Conservation (phyloP, 2,113 vertebrate species). For the Cricetomys ansorgei region DNA sequence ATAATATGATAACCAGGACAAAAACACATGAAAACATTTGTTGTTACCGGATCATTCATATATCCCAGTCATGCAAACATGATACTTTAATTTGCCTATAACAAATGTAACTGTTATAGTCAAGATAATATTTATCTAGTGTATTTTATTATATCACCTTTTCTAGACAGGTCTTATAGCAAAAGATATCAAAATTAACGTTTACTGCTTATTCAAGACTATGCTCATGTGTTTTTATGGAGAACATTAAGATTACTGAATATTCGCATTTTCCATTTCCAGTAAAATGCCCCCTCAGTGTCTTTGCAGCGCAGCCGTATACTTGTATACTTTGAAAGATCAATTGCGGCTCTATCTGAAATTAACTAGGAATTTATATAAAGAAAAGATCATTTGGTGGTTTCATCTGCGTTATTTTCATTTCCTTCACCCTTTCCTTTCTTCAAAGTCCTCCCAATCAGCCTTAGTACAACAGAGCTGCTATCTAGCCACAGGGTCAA, state of each 20-base stretch:
- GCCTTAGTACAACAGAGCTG: slow-evolving; percentile 52
- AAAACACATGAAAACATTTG: neutral
- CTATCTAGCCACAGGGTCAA: slow-evolving; percentile 26
- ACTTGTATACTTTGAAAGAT: slow-evolving; percentile 22
- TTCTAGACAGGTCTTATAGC: neutral
- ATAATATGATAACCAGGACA: neutral
- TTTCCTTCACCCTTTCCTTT: neutral
- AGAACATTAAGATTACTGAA: neutral
- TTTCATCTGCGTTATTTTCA: slow-evolving; percentile 43
- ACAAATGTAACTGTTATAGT: slow-evolving; percentile 4
- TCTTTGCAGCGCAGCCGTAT: neutral
- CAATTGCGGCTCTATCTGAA: slow-evolving; percentile 14
- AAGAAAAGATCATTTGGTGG: neutral
- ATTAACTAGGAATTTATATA: slow-evolving; percentile 38
- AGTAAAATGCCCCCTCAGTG: neutral
- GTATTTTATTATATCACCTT: neutral
- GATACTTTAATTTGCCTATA: neutral
- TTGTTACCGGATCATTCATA: neutral
- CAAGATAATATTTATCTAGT: neutral
- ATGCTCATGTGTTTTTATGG: neutral
- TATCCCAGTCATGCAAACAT: neutral
- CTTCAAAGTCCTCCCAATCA: slow-evolving; percentile 43
- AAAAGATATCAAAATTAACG: neutral
- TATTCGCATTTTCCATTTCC: neutral
- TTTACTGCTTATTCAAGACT: neutral